Evolutionary conservation across 2,113 vertebrate species (phyloP).

Genomic region (Ammodramus savannarum): DNA sequence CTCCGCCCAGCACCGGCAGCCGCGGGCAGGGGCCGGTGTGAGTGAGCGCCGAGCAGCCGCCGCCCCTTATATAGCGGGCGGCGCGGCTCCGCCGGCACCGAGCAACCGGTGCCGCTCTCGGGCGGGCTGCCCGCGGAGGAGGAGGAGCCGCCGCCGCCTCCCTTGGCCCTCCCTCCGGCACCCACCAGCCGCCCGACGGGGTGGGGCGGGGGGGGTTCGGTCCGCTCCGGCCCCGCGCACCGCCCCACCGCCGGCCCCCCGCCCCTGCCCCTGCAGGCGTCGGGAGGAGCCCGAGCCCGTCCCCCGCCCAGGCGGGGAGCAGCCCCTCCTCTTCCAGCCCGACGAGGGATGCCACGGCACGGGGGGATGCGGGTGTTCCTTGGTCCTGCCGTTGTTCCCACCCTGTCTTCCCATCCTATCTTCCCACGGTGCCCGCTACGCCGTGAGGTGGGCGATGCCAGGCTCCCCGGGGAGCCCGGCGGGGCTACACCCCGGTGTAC

Average conservation of each 20-base stretch:
- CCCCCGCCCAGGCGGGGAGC: not conserved
- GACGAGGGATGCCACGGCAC: not conserved
- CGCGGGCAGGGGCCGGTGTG: not conserved
- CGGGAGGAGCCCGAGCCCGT: not conserved
- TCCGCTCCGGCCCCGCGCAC: not conserved
- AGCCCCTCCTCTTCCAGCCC: not conserved
- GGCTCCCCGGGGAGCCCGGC: too few relatives aligned
- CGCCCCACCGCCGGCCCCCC: not conserved
- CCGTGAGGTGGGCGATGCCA: not conserved
- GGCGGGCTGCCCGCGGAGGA: not conserved
- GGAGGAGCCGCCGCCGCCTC: slow-evolving; percentile 6
- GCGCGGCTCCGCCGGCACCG: not conserved
- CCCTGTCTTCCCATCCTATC: not conserved
- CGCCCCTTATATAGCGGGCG: not conserved
- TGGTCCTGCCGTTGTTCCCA: too few relatives aligned
- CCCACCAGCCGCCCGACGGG: not conserved
- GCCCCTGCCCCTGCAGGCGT: not conserved
- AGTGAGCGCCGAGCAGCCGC: not conserved
- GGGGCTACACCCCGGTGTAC: too few relatives aligned
- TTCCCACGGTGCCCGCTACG: not conserved
- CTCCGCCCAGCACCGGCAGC: not conserved
- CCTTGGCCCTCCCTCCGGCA: not conserved
- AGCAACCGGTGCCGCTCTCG: not conserved
- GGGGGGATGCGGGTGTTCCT: not conserved
- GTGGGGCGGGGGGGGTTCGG: not conserved